Base-by-base conservation (phyloP, 2,888 invertebrate genomes). In the Elegia similella region DNA sequence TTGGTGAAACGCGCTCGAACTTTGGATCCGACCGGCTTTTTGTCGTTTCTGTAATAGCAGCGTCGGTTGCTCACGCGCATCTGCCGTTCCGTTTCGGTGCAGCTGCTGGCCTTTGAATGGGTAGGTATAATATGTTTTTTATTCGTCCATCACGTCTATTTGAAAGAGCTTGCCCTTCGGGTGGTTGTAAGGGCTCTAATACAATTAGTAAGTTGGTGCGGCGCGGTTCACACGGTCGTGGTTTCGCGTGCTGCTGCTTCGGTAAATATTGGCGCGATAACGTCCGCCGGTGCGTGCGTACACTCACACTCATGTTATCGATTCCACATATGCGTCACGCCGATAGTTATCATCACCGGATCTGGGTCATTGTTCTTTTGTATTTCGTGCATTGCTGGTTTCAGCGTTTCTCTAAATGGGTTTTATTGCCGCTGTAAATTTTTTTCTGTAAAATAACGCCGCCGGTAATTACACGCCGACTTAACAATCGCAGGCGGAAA, bases 311-410 rank as follows among this genome's bases (percentile, higher is more conserved):
- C 79, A 81, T 85, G 88, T 88, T 91, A 91, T 90, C 90, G 90
- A 90, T 87, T 86, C 81, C 83, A 86, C 84, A 82, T 83, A 87
- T 88, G 86, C 87, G 89, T 88, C 88, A 89, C 83, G 76, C 82
- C 86, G 86, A 88, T 88, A 80, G 83, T 88, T 88, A 90, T 90
- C 90, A 86, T 82, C 78, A 75, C 73, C 78, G 78, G 84, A 91
- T 89, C 86, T 91, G 83, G 90, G 91, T 91, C 91, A 89, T 88
- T 89, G 88, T 88, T 91, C 86, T 85, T 88, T 89, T 84, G 80
- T 85, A 80, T 78, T 83, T 84, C 74, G 72, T 76, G 68, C 75
- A 70, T 76, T 78, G 75, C 73, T 67, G 65, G 72, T 71, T 70
- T 60, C 70, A 79, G 76, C 64, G 69, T 70, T 75, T 69, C 66